phyloP scores from a whole-genome alignment of 2,888 invertebrate species.

The Dysmachus trigonus region DNA sequence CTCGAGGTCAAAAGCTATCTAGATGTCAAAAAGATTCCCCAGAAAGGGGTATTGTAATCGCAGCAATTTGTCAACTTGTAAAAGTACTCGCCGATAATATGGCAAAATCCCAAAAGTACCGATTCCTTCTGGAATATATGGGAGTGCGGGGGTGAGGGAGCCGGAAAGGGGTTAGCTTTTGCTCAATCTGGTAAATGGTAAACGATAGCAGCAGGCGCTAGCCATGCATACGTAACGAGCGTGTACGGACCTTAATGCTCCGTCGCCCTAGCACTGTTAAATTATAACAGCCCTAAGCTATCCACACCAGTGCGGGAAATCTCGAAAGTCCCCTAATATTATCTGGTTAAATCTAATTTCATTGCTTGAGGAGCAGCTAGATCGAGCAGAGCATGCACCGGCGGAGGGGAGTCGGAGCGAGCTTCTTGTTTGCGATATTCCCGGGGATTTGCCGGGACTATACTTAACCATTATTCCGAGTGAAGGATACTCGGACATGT shows the following conservation, averaged over 20 bases:
- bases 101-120: neutral
- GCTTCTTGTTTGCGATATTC: conserved; percentile 34
- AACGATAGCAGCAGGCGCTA: neutral
- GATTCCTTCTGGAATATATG: neutral
- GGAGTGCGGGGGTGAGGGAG: too few species aligned
- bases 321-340: neutral
- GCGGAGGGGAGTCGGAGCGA: too few species aligned
- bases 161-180: too few species aligned
- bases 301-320: conserved; percentile 6
- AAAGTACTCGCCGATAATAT: neutral
- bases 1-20: neutral
- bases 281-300: conserved; percentile 1
- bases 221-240: neutral
- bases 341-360: conserved; percentile 40
- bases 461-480: conserved; percentile 30
- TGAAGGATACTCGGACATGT: conserved; percentile 35
- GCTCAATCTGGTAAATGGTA: neutral
- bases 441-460: conserved; percentile 22
- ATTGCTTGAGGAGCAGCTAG: conserved; percentile 7
- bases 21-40: neutral
- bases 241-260: neutral
- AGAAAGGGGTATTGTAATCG: neutral
- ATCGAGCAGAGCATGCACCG: conserved; percentile 29
- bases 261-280: neutral
- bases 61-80: neutral